A percentile compares a stretch with the other conserved stretches of the same genome.
Conservation (phyloP, 2,113 vertebrate genomes). For the Apus apus region DNA sequence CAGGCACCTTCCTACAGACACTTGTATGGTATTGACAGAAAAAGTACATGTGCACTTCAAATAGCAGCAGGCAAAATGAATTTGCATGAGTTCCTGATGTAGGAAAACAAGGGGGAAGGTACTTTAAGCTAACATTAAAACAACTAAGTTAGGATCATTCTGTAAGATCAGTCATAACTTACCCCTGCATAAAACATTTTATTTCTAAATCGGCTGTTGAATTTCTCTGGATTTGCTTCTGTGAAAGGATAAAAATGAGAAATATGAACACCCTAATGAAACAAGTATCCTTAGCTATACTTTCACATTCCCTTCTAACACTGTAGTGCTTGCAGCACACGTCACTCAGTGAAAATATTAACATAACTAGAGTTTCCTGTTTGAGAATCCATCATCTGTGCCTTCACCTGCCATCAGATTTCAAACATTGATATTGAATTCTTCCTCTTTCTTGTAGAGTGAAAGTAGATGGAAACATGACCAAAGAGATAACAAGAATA, state of each 20-base stretch:
- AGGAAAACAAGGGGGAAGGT: background rate
- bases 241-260: slow-evolving; percentile 49
- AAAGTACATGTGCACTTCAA: background rate
- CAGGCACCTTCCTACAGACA: background rate
- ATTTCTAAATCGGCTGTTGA: slow-evolving; percentile 95
- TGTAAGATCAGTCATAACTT: slow-evolving; percentile 66
- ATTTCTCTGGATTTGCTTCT: slow-evolving; percentile 98
- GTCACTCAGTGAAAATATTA: background rate
- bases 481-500: background rate
- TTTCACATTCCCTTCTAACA: background rate
- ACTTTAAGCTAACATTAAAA: background rate
- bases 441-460: background rate
- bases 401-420: background rate
- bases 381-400: background rate
- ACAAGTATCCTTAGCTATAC: background rate
- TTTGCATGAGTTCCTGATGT: background rate
- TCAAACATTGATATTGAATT: background rate
- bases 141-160: background rate
- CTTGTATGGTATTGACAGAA: background rate
- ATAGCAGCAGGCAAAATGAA: background rate
- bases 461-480: background rate
- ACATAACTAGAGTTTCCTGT: background rate
- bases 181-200: slow-evolving; percentile 99
- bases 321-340: background rate
- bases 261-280: background rate